Evolutionary conservation across 1,140 invertebrate genomes (phyloP), one percentile per base, ranked within the genome.

Genomic region (Euwallacea fornicatus): DNA sequence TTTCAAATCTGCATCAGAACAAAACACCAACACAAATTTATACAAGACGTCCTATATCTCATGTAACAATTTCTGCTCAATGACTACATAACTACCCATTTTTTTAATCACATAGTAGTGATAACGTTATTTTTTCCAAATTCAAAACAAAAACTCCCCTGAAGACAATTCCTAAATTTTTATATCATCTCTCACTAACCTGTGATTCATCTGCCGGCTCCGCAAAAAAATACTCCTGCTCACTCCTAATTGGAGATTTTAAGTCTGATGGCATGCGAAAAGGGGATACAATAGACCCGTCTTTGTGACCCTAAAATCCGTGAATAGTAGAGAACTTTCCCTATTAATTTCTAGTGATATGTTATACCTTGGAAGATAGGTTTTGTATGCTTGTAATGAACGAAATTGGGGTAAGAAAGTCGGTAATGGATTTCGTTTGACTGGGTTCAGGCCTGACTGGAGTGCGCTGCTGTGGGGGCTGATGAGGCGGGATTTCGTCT

Each of bases 151-250:
- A 33, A 33, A 33, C 21, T 33, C 1, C 4, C 4, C 21, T 33
- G 1, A 33, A 33, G 1, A 33, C 1, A 33, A 33, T 33, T 33
- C 21, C 4, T 4, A 1, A 33, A 2, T 33, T 33, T 33, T 33
- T 33, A 2, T 2, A 33, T 2, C 1, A 33, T 4, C 21, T 4
- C 21, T 33, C 21, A 33, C 21, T 33, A 33, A 33, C 21, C 21
- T 33, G 21, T 33, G 21, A 33, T 33, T 33, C 21, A 33, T 33
- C 21, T 33, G 67, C 73, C 10, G 69, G 64, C 62, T 74, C 59
- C n/a, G 61, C 21, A 62, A 84, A 83, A 21, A 83, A 70, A 63
- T 84, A 81, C 50, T 80, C 83, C 43, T 83, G 80, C 11, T 73
- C 70, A n/a, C 73, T 58, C 47, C 67, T 73, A 46, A 66, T 74